Base-by-base conservation (phyloP, 2,113 vertebrate genomes). In the Nothocercus nigrocapillus region DNA sequence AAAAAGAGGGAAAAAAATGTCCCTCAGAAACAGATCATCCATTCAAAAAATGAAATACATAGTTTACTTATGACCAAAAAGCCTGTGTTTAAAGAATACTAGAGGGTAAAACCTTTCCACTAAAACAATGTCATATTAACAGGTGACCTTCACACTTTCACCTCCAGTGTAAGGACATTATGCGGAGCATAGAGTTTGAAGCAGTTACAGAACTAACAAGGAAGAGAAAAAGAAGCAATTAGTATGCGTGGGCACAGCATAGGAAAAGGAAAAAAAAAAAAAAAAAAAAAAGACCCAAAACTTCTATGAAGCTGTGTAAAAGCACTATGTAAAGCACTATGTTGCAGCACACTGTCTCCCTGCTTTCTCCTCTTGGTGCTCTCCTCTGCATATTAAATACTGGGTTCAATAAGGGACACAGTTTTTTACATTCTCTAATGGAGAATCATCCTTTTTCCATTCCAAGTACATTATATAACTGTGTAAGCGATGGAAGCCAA, bases 381-480 rank as follows among this genome's bases (percentile, higher is more conserved):
- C 67, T 80, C 40, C 45, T 64, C 93, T 93, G 95, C 79, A 96
- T 98, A 94, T 90, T 97, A 97, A 97, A 87, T 77, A 90, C 34
- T 38, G 59, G 49, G 86, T 95, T 97, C 96, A 97, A 88, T 80
- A 81, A 88, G 80, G 85, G 88, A 97, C 88, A 80, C 30, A 75
- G 79, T 49, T 68, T 94, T 95, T 87, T 70, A 49, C 54, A 92
- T 85, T 94, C 56, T 83, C 54, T 94, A 91, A 97, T 44, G 85
- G 59, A 88, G 85, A 95, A 72, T 30, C 11, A 36, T 94, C 81
- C 49, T 96, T 96, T 90, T 88, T 84, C 86, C 49, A 84, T 94
- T 97, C 88, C 69, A 83, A 90, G 66, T 96, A 36, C 82, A 49
- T 97, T 96, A 92, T 90, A 61, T 67, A 94, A 96, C 81, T 73